A percentile compares a stretch with the other conserved stretches of the same genome.
phyloP scores from a whole-genome alignment of 2,888 invertebrate genomes.

The Lycaena phlaeas region DNA sequence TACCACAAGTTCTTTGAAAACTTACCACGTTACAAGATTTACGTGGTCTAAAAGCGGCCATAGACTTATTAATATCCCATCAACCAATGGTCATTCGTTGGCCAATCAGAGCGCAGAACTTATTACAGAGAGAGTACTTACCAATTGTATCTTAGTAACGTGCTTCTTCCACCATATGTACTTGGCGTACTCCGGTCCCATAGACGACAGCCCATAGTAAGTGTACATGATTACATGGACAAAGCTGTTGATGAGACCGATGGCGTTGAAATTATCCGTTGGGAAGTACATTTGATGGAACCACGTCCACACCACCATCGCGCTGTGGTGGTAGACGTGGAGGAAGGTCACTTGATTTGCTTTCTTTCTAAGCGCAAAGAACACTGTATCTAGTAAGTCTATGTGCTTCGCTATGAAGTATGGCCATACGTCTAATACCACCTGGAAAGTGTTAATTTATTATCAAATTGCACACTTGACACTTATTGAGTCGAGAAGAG shows the following conservation, averaged over 20 bases:
- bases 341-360: conserved; percentile 86
- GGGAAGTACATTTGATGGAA: conserved; percentile 82
- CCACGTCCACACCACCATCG: conserved; percentile 86
- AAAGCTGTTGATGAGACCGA: conserved; percentile 81
- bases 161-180: conserved; percentile 92
- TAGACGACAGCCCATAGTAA: conserved; percentile 83
- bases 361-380: conserved; percentile 89
- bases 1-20: too few species aligned
- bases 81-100: too few species aligned
- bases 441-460: conserved; percentile 39
- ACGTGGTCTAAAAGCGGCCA: too few species aligned
- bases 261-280: conserved; percentile 83
- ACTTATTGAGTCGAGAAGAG: too few species aligned
- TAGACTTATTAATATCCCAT: too few species aligned
- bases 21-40: too few species aligned
- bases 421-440: conserved; percentile 67
- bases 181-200: conserved; percentile 82
- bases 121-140: too few species aligned
- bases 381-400: conserved; percentile 85
- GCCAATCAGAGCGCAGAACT: too few species aligned
- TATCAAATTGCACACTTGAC: too few species aligned
- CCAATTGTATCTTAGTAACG: conserved; percentile 85
- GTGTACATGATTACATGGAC: conserved; percentile 89
- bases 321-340: conserved; percentile 90
- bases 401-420: conserved; percentile 86